Conservation (phyloP, 2,888 invertebrate species). For the Zeuzera pyrina region DNA sequence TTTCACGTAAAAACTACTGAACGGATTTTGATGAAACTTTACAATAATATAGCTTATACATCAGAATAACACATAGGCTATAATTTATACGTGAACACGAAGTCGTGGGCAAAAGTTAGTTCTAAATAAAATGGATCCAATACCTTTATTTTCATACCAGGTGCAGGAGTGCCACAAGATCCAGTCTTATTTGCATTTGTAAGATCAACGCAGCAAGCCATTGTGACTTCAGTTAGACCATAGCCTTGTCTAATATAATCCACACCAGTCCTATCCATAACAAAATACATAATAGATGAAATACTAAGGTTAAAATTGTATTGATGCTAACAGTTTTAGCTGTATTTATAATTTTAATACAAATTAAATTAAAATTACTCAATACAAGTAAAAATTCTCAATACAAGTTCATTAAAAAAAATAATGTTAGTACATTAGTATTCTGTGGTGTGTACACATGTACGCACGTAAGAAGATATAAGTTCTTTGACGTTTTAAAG, state of each 20-base stretch:
- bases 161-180: constrained; percentile 78
- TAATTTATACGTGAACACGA: neutral
- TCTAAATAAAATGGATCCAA: no score
- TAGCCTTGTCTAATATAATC: constrained; percentile 79
- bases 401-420: no score
- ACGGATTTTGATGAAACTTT: neutral
- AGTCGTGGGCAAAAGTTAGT: no score
- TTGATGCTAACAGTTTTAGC: neutral
- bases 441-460: no score
- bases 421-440: no score
- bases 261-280: constrained; percentile 49
- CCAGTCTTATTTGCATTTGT: constrained; percentile 64
- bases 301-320: neutral
- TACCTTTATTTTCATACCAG: constrained; percentile 77
- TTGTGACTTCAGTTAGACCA: constrained; percentile 86
- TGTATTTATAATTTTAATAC: neutral
- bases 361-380: neutral
- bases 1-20: no score
- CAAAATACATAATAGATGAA: neutral
- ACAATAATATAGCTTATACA: neutral
- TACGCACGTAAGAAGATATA: no score
- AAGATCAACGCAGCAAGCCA: constrained; percentile 66
- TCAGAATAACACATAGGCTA: neutral
- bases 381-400: neutral
- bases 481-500: no score